A percentile compares a stretch with the other conserved stretches of the same genome.
Conservation (phyloP, 1,140 invertebrate species). For the Antheraea mylitta region DNA sequence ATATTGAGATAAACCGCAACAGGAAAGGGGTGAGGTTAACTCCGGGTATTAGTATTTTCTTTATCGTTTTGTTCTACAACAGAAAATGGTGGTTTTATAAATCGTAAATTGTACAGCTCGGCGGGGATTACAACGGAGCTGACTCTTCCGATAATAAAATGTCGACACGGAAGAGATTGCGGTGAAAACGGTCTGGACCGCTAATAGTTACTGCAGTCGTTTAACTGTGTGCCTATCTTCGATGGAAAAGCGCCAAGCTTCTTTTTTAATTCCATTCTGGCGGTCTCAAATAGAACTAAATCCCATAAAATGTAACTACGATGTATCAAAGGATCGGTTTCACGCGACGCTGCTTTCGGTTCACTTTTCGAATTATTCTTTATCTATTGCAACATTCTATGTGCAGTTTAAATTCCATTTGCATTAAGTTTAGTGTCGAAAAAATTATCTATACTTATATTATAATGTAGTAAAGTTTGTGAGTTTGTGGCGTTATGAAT, state of each 20-base stretch:
- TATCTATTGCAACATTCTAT: neutral
- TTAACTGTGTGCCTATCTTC: conserved; percentile 49
- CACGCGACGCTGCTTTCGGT: neutral
- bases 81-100: conserved; percentile 49
- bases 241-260: conserved; percentile 41
- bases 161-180: conserved; percentile 52
- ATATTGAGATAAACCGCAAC: conserved; percentile 42
- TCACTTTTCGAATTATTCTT: neutral
- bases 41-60: conserved; percentile 35
- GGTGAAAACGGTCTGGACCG: conserved; percentile 31
- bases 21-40: conserved; percentile 25
- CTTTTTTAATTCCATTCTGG: conserved; percentile 35
- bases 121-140: conserved; percentile 44
- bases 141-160: conserved; percentile 58
- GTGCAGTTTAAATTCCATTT: neutral
- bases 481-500: no score
- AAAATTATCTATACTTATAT: no score
- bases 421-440: no score
- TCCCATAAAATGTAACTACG: neutral
- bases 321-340: neutral
- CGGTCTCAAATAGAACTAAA: neutral
- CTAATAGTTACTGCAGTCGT: conserved; percentile 44
- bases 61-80: conserved; percentile 50
- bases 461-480: no score
- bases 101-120: conserved; percentile 50